A percentile compares a stretch with the other conserved stretches of the same genome.
Conservation (phyloP, 2,797 vertebrate genomes). For the Etheostoma nigrum region DNA sequence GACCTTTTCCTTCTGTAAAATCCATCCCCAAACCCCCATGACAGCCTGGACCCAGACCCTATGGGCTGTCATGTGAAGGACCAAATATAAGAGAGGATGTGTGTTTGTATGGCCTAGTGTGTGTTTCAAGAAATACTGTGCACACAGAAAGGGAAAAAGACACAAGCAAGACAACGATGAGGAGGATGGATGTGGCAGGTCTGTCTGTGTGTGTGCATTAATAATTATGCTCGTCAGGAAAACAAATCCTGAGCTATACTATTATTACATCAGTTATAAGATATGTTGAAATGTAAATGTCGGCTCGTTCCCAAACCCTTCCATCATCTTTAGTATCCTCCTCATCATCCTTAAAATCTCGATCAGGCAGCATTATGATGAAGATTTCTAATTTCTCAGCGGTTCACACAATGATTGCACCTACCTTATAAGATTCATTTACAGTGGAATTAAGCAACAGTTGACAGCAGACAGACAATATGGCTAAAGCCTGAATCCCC, state of each 20-base stretch:
- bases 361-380: not conserved
- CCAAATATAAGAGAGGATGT: constrained; percentile 5
- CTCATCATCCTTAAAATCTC: constrained; percentile 11
- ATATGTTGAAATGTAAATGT: constrained; percentile 12
- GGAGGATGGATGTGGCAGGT: constrained; percentile 17
- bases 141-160: constrained; percentile 9
- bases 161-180: constrained; percentile 33
- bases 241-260: not conserved
- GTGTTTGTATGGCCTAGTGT: constrained; percentile 9
- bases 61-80: not conserved
- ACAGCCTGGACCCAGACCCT: not conserved
- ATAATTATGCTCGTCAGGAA: constrained; percentile 7
- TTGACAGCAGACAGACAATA: constrained; percentile 74
- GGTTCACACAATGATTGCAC: constrained; percentile 11
- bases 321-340: constrained; percentile 13
- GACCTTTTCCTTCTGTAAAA: constrained; percentile 13
- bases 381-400: not conserved
- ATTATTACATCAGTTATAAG: constrained; percentile 29
- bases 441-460: constrained; percentile 82
- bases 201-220: not conserved
- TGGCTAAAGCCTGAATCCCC: constrained; percentile 56
- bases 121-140: constrained; percentile 10
- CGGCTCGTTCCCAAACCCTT: not conserved
- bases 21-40: not conserved
- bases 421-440: constrained; percentile 87